A percentile compares a stretch with the other conserved stretches of the same genome.
phyloP scores from a whole-genome alignment of 2,113 vertebrate species.

The Emydocephalus ijimae region DNA sequence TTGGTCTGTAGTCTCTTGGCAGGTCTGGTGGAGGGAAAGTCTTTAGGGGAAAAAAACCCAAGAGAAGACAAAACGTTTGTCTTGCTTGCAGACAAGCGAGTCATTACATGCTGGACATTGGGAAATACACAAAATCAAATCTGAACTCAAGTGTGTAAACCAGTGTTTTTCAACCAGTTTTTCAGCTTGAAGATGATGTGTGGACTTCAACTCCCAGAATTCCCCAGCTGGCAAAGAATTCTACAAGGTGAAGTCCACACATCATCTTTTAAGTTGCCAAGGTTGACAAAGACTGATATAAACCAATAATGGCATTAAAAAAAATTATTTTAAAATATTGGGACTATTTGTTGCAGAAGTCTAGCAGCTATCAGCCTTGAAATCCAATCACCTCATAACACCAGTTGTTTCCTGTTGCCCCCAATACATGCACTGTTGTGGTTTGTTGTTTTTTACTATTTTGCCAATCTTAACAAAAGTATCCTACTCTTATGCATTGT shows the following conservation, averaged over 20 bases:
- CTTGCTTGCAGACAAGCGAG: background rate
- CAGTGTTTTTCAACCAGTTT: background rate
- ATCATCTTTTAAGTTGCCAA: background rate
- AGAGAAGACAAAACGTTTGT: background rate
- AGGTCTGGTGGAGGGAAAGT: conserved; percentile 81
- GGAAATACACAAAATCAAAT: background rate
- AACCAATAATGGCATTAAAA: background rate
- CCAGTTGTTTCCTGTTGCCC: background rate
- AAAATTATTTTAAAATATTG: background rate
- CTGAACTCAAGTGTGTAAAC: background rate
- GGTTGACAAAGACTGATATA: background rate
- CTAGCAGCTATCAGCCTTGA: background rate
- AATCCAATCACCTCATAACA: background rate
- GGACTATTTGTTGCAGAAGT: background rate
- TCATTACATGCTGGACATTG: background rate
- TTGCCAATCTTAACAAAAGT: background rate
- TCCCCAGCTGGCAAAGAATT: background rate
- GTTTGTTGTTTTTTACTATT: background rate
- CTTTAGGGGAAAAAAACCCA: conserved; percentile 57
- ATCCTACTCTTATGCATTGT: background rate
- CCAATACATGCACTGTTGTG: background rate
- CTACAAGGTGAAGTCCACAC: background rate
- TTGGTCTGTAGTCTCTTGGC: conserved; percentile 80
- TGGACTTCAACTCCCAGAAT: background rate
- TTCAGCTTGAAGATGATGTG: no score